phyloP scores from a whole-genome alignment of 2,888 invertebrate genomes.

The Nebria salina region DNA sequence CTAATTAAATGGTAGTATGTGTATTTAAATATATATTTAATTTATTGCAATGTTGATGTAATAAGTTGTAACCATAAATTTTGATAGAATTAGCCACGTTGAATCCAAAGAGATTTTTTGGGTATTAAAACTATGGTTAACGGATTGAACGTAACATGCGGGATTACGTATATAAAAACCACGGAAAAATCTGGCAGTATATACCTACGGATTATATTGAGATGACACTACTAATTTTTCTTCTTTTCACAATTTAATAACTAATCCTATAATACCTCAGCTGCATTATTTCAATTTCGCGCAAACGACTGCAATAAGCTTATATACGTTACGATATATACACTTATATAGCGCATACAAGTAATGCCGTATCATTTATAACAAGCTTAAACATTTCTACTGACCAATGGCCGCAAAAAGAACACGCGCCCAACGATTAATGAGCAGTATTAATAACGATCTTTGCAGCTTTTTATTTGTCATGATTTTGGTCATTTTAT shows the following conservation, averaged over 20 bases:
- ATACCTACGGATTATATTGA: conserved; percentile 27
- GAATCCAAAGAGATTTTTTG: background rate
- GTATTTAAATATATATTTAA: too few species aligned
- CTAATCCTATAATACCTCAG: conserved; percentile 43
- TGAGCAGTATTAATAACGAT: conserved; percentile 41
- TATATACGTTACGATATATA: conserved; percentile 8
- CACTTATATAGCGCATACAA: conserved; percentile 19
- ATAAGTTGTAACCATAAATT: background rate
- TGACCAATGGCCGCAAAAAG: conserved; percentile 34
- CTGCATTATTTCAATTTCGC: conserved; percentile 44
- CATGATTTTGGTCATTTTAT: background rate
- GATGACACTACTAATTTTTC: conserved; percentile 41
- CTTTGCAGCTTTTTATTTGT: conserved; percentile 37
- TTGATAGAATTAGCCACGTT: background rate
- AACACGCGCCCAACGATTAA: conserved; percentile 19
- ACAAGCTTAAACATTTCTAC: conserved; percentile 42
- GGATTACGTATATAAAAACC: background rate
- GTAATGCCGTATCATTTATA: conserved; percentile 43
- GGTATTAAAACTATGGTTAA: background rate
- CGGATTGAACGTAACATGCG: background rate
- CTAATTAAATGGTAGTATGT: too few species aligned
- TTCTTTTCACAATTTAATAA: conserved; percentile 45
- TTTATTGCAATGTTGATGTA: too few species aligned
- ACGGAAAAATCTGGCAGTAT: background rate
- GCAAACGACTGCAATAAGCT: conserved; percentile 45